These are phyloP conservation scores for Monochamus alternatus DNA, from an alignment of 2,888 invertebrate genomes.

Conservation along the genomic window DNA sequence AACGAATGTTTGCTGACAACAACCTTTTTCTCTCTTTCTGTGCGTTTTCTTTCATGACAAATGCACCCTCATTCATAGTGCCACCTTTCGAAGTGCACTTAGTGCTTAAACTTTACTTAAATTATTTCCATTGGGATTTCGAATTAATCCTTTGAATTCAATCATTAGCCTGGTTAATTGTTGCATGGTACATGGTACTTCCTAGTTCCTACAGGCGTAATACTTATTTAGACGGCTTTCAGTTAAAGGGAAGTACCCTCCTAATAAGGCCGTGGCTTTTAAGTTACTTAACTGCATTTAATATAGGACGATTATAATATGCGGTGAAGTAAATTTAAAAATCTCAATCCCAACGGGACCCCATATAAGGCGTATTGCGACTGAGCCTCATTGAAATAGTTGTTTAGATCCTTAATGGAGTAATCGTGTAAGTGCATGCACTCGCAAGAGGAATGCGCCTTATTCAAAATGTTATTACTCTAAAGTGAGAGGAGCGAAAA, in stretches of 20 bases:
- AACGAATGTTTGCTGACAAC: too few relatives aligned
- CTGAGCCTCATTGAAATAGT: conserved; percentile 6
- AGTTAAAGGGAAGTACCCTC: conserved; percentile 15
- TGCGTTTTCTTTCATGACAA: too few relatives aligned
- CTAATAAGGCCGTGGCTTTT: conserved; percentile 11
- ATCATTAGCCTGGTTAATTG: too few relatives aligned
- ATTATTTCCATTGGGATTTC: too few relatives aligned
- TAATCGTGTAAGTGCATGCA: conserved; percentile 4
- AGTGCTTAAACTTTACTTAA: too few relatives aligned
- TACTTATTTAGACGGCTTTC: neutral
- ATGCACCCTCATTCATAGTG: too few relatives aligned
- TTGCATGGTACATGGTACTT: too few relatives aligned
- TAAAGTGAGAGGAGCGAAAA: neutral
- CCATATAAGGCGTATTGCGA: conserved; percentile 22
- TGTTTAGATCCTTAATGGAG: conserved; percentile 18
- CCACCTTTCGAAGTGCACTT: too few relatives aligned
- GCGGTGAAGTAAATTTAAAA: conserved; percentile 11
- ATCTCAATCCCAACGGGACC: conserved; percentile 3
- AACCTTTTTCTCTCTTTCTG: too few relatives aligned
- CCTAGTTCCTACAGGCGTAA: neutral
- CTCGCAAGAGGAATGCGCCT: conserved; percentile 11
- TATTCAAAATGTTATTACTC: conserved; percentile 14
- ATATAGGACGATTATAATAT: conserved; percentile 5
- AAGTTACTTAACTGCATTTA: conserved; percentile 23
- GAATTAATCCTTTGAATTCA: too few relatives aligned